Evolutionary conservation across 2,113 vertebrate species (phyloP).

Genomic region (Lophochroa leadbeateri): DNA sequence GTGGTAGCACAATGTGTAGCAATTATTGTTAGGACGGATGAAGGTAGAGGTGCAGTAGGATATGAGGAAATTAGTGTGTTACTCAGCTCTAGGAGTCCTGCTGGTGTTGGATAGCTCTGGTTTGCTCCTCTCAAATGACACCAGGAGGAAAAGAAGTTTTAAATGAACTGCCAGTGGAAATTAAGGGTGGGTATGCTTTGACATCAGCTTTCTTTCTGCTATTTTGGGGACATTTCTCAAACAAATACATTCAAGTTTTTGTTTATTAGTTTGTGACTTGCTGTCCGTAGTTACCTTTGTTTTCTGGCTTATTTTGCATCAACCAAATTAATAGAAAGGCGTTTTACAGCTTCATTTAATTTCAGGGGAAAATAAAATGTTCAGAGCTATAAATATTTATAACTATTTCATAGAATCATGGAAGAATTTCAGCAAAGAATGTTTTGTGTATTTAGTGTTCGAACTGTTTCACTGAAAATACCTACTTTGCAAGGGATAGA

Average conservation of each 20-base stretch:
- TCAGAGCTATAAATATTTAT: constrained; percentile 2
- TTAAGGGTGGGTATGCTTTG: background rate
- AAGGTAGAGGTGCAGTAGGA: background rate
- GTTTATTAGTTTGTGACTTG: background rate
- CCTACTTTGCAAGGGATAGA: background rate
- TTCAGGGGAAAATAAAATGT: background rate
- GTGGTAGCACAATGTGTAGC: background rate
- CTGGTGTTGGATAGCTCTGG: background rate
- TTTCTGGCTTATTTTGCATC: background rate
- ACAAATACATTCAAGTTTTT: background rate
- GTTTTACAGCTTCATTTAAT: background rate
- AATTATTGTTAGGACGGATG: background rate
- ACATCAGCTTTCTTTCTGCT: background rate
- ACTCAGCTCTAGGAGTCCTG: background rate
- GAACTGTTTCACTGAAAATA: background rate
- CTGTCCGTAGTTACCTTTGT: background rate
- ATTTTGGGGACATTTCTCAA: background rate
- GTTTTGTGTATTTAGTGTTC: background rate
- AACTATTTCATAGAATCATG: background rate
- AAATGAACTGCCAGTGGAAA: background rate
- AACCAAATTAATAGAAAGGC: background rate
- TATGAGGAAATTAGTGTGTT: background rate
- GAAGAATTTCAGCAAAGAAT: background rate
- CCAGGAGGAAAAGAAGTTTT: background rate
- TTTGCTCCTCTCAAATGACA: background rate